Base-by-base conservation (phyloP, 2,888 invertebrate genomes). In the Drosophila quinaria region DNA sequence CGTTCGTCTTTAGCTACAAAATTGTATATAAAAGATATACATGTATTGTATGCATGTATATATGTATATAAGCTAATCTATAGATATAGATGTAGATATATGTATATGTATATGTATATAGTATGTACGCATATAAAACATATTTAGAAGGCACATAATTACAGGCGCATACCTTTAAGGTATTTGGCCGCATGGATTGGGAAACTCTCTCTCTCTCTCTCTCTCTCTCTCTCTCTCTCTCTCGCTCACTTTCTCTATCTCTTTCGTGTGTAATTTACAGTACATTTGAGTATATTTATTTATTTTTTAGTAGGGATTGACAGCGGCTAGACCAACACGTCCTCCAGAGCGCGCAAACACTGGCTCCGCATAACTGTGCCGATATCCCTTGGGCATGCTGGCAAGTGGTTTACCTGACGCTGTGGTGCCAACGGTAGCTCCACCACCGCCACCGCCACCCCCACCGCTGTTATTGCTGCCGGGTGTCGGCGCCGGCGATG, bases 281-380 rank as follows among this genome's bases (percentile, higher is more conserved):
- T 71, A 37, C 25, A 59, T 11, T 49, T 66, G 62, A 52, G 54
- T 68, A 65, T 74, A 49, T 33, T 22, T 42, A 10, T 42, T 41
- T 17, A 6, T 39, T 17, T 4, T n/a, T 17, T 81, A 92, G 66
- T 91, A 93, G 37, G 93, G 93, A 90, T 93, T 92, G 22, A 93
- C 93, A 46, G 93, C 93, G 8, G 93, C 93, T 25, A 93, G 81
- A 17, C 93, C 93, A 6, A 93, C 93, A 2, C 93, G 90, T 22
- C 93, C 93, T 19, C 92, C 92, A 58, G 91, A 83, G 46, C 92
- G 81, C 9, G 91, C 89, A 49, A 92, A 92, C 9, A 92, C 92
- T 29, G 92, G 92, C 71, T 93, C 93, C 35, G 93, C 93, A 71
- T 93, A 93, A 74, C 93, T 93, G 67, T 93, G 93, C 6, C 93